These are phyloP conservation scores for Pomacea maculata DNA, from an alignment of 1,140 invertebrate species.

Conservation along the genomic window DNA sequence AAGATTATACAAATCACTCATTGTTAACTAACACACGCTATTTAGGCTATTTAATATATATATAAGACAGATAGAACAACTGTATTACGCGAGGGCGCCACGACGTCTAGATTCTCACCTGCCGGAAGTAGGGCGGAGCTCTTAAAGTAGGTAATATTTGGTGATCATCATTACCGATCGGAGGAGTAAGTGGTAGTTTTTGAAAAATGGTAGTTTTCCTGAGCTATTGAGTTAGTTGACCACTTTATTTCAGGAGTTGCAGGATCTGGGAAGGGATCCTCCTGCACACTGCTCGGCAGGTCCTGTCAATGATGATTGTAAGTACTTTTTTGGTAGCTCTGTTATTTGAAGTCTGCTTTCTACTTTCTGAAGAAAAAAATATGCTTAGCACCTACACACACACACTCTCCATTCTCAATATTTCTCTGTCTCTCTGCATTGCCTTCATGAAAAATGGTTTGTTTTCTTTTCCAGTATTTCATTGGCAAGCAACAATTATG, in stretches of 20 bases:
- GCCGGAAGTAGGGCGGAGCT: not conserved
- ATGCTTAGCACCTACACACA: too few relatives aligned
- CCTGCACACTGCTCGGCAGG: conserved; percentile 66
- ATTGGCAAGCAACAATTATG: conserved; percentile 59
- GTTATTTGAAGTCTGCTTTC: not conserved
- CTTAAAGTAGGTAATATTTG: not conserved
- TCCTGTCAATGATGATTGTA: conserved; percentile 65
- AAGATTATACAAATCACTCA: not conserved
- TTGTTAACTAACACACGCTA: not conserved
- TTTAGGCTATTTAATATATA: not conserved
- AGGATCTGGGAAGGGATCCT: conserved; percentile 63
- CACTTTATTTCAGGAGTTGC: conserved; percentile 56
- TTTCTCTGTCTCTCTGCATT: too few relatives aligned
- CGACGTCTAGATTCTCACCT: not conserved
- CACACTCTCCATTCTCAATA: too few relatives aligned
- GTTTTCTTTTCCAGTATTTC: conserved; percentile 52
- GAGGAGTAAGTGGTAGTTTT: too few relatives aligned
- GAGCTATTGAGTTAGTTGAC: not conserved
- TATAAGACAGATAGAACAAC: not conserved
- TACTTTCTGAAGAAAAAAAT: not conserved
- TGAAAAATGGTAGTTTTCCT: not conserved
- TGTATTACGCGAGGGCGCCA: not conserved
- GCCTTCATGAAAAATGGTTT: not conserved
- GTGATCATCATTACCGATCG: too few relatives aligned
- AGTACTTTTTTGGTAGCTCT: conserved; percentile 35